phyloP scores from a whole-genome alignment of 2,113 vertebrate genomes.

The Boulengeromyrus knoepffleri region DNA sequence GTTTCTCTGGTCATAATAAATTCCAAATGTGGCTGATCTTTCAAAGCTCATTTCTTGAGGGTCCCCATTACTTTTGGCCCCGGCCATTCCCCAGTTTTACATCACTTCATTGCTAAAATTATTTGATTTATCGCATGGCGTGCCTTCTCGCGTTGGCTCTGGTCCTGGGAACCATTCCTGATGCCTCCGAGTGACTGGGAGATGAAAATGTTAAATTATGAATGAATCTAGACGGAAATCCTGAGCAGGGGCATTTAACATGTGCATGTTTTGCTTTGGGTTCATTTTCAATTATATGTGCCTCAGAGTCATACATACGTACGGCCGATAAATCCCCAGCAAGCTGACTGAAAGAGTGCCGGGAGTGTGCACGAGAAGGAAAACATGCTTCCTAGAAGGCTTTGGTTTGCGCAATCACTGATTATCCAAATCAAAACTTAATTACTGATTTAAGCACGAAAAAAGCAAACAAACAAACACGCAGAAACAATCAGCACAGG shows the following conservation, averaged over 20 bases:
- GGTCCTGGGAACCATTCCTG: conserved; percentile 8
- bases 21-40: conserved; percentile 7
- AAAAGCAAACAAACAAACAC: neutral
- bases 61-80: neutral
- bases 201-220: conserved; percentile 7
- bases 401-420: neutral
- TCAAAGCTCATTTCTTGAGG: conserved; percentile 7
- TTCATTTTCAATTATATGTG: conserved; percentile 7
- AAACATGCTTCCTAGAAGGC: neutral
- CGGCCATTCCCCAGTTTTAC: neutral
- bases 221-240: conserved; percentile 6
- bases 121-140: conserved; percentile 12
- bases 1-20: neutral
- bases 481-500: neutral
- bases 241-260: neutral
- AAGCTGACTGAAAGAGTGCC: neutral
- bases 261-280: neutral
- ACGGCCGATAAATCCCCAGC: neutral
- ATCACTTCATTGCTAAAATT: conserved; percentile 12
- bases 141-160: neutral
- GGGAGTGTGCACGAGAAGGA: neutral
- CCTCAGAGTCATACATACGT: neutral
- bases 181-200: conserved; percentile 10
- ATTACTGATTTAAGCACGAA: neutral
- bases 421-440: conserved; percentile 1